Conservation (phyloP, 2,113 vertebrate genomes). For the Halcyon malimbica region DNA sequence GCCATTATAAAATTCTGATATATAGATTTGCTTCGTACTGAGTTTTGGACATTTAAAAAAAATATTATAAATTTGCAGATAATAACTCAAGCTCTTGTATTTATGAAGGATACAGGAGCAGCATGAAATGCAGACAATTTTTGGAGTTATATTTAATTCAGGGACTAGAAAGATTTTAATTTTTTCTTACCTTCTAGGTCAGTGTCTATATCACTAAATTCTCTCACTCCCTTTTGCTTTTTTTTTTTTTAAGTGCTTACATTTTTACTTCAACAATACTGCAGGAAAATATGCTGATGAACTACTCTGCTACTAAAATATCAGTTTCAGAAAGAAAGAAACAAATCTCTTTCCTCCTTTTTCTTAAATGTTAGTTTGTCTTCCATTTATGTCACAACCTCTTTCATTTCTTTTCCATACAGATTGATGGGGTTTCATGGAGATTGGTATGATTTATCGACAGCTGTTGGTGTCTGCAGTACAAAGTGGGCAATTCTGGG, state of each 20-base stretch:
- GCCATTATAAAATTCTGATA: background rate
- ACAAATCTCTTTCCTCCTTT: background rate
- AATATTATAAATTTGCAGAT: background rate
- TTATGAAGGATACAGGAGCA: background rate
- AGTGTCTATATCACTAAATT: background rate
- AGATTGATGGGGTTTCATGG: background rate
- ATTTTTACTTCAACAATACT: background rate
- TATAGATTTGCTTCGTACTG: background rate
- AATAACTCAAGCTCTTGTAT: background rate
- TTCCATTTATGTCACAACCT: background rate
- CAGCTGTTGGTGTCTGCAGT: background rate
- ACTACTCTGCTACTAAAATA: background rate
- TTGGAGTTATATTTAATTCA: background rate
- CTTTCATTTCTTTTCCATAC: background rate
- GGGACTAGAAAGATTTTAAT: accelerated
- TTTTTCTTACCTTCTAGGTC: background rate
- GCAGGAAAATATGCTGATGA: background rate
- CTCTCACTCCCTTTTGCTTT: background rate
- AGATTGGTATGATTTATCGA: background rate
- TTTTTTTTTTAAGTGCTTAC: background rate
- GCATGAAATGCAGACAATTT: background rate
- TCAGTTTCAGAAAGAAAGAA: background rate
- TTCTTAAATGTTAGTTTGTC: background rate
- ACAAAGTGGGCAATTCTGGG: background rate
- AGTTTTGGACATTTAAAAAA: background rate